Conservation (phyloP, 2,113 vertebrate species). For the Takifugu flavidus region DNA sequence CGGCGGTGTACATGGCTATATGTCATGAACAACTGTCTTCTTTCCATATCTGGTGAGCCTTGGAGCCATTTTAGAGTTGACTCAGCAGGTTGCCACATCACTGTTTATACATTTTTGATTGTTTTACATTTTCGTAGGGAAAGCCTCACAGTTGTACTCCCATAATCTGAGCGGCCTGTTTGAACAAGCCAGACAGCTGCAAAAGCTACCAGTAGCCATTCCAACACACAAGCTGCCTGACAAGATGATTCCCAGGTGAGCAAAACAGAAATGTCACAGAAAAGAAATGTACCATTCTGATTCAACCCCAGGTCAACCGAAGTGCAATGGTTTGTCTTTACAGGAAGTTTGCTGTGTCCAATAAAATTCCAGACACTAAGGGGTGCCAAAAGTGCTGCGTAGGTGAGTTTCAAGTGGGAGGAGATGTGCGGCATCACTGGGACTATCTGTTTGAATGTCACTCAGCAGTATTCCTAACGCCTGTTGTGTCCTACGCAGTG, state of each 20-base stretch:
- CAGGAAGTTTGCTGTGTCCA: conserved; percentile 96
- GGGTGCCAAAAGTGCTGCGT: conserved; percentile 98
- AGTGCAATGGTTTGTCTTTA: conserved; percentile 14
- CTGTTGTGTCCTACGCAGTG: conserved; percentile 74
- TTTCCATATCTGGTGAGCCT: conserved; percentile 93
- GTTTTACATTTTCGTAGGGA: conserved; percentile 74
- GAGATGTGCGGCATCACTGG: no score
- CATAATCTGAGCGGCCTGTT: conserved; percentile 92
- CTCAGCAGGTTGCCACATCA: background rate
- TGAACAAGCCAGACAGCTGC: conserved; percentile 95
- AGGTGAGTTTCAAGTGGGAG: conserved; percentile 70
- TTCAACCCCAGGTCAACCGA: no score
- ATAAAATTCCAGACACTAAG: conserved; percentile 98
- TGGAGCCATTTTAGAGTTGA: background rate
- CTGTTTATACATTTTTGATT: background rate
- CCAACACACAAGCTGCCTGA: conserved; percentile 96
- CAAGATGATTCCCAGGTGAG: conserved; percentile 91
- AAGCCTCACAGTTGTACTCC: conserved; percentile 98
- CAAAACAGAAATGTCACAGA: background rate
- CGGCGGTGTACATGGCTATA: conserved; percentile 96
- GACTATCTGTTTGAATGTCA: background rate
- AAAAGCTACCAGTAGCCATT: conserved; percentile 95
- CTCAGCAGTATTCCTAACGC: background rate
- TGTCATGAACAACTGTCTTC: conserved; percentile 96
- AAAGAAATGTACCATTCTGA: no score